Base-by-base conservation (phyloP, 2,113 vertebrate genomes). In the Vulpes lagopus region DNA sequence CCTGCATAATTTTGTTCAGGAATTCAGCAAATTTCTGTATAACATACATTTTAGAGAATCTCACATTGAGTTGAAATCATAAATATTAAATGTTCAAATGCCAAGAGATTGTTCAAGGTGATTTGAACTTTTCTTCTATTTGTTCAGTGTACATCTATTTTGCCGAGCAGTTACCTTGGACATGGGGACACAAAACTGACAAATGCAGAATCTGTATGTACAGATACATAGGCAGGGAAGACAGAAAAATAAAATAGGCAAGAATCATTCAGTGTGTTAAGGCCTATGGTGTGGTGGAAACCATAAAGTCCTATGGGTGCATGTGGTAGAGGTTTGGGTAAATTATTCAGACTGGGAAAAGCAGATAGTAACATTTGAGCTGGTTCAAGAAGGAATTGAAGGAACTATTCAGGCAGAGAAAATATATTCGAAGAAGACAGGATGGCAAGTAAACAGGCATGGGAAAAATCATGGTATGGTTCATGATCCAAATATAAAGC, bases 51-150 rank as follows among this genome's bases (percentile, higher is more conserved):
- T 88, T 71, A 10, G 16, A 30, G 14, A 88, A 15, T 92, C 32
- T 80, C 51, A 81, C 11, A n/a, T 27, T 92, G 76, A 76, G 27
- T 9, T 55, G 62, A 88, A 94, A 83, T 82, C 17, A 30, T 79
- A 94, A 79, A 55, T 96, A 71, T 73, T 86, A 90, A 83, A 87
- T 94, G n/a, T 91, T 73, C 87, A 92, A 95, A 83, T 84, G 22
- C 20, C 83, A 95, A 35, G 15, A 32, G 96, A 76, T 20, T 84
- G 1, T 62, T 96, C 30, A 64, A 60, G 93, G 17, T 71, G 57
- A 38, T 73, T 67, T 35, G 22, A 83, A 71, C 17, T 67, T 53
- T 79, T 53, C 80, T 83, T 91, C 55, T 89, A 23, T 27, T 76
- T 19, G 25, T 51, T 73, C 5, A 22, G 3, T 32, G 19, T 69